Conservation (phyloP, 1,140 invertebrate genomes). For the Scaptomyza graminum region DNA sequence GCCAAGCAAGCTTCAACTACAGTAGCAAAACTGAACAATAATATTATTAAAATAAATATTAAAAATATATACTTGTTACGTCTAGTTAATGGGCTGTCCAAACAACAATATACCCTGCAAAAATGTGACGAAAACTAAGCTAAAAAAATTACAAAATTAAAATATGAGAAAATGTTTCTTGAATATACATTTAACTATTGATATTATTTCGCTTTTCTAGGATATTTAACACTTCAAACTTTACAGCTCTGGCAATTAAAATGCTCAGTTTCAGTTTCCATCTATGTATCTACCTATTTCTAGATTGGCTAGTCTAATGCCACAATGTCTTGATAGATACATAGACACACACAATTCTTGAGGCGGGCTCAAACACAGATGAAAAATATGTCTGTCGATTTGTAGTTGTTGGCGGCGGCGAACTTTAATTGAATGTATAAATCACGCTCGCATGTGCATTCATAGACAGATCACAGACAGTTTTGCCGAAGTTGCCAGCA, state of each 20-base stretch:
- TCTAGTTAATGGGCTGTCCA: background rate
- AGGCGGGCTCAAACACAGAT: too few relatives aligned
- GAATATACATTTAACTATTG: too few relatives aligned
- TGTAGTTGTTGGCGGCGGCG: constrained; percentile 45
- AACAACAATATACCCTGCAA: constrained; percentile 4
- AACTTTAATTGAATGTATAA: constrained; percentile 75
- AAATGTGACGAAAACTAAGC: too few relatives aligned
- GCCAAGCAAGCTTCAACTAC: constrained; percentile 34
- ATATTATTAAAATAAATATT: constrained; percentile 48
- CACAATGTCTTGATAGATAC: constrained; percentile 21
- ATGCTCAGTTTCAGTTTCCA: constrained; percentile 13
- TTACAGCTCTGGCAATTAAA: constrained; percentile 33
- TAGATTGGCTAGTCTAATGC: constrained; percentile 27
- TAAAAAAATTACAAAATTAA: too few relatives aligned
- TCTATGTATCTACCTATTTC: constrained; percentile 9
- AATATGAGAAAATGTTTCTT: too few relatives aligned
- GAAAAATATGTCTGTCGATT: constrained; percentile 1
- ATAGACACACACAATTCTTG: too few relatives aligned
- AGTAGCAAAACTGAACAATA: constrained; percentile 47
- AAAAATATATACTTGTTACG: background rate
- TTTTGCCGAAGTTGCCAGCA: constrained; percentile 27
- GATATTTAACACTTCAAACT: background rate
- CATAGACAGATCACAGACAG: constrained; percentile 62
- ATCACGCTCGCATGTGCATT: constrained; percentile 66
- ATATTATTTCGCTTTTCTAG: background rate